Percentiles rank a stretch among this genome's conserved stretches.
These are phyloP conservation scores for Ciona savignyi DNA, from an alignment of 23 tunicate species.

Conservation along the genomic window DNA sequence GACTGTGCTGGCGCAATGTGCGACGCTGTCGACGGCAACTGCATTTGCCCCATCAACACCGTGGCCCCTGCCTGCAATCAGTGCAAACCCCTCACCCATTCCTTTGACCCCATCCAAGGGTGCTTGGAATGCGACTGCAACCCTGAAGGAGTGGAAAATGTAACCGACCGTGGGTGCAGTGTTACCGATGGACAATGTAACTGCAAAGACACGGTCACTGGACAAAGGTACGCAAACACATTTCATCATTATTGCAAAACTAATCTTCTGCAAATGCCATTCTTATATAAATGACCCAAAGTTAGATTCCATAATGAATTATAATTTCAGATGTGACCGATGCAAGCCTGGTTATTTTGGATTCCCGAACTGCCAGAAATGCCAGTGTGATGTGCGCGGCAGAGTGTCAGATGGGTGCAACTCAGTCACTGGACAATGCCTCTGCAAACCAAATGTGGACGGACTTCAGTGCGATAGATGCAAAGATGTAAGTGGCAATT, in stretches of 20 bases:
- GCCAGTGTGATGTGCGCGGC: conserved; percentile 82
- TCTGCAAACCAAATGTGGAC: conserved; percentile 88
- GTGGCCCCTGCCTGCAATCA: conserved; percentile 45
- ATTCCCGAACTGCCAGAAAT: conserved; percentile 80
- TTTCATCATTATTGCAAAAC: not conserved
- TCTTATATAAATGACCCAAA: too few species aligned
- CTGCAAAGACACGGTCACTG: conserved; percentile 79
- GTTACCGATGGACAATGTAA: conserved; percentile 71
- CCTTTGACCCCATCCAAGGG: conserved; percentile 75
- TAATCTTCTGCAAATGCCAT: not conserved
- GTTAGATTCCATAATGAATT: not conserved
- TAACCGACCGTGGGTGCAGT: conserved; percentile 55
- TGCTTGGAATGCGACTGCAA: conserved; percentile 85
- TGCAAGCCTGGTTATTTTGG: conserved; percentile 88
- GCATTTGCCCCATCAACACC: conserved; percentile 97
- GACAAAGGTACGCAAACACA: conserved; percentile 27
- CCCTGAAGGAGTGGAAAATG: conserved; percentile 61
- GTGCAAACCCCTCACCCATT: conserved; percentile 80
- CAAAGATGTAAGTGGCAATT: conserved; percentile 51
- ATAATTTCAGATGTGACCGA: conserved; percentile 62
- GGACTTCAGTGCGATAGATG: conserved; percentile 90
- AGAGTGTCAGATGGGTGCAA: conserved; percentile 65
- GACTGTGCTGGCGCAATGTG: conserved; percentile 80
- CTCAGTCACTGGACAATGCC: conserved; percentile 53
- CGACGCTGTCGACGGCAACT: conserved; percentile 75